Evolutionary conservation across 2,888 invertebrate genomes (phyloP).

Genomic region (Tetragnatha montana): DNA sequence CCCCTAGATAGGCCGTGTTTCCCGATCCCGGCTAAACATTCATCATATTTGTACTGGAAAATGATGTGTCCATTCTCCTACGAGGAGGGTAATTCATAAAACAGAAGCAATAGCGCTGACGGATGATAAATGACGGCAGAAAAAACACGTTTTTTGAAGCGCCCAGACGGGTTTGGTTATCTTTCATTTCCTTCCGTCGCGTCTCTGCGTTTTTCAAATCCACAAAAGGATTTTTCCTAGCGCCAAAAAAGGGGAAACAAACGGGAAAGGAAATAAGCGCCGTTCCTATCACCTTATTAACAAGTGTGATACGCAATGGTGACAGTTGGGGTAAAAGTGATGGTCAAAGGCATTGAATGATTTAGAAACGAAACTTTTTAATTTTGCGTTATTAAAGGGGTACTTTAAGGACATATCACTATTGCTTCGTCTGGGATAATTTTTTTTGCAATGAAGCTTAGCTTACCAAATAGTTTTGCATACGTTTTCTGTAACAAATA

Average conservation of each 20-base stretch:
- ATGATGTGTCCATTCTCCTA: slow-evolving; percentile 67
- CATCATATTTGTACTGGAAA: slow-evolving; percentile 69
- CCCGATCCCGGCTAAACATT: slow-evolving; percentile 64
- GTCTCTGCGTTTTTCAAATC: slow-evolving; percentile 49
- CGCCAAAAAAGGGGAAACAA: slow-evolving; percentile 18
- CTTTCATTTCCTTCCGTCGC: slow-evolving; percentile 26
- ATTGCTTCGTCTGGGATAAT: neutral
- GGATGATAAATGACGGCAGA: slow-evolving; percentile 63
- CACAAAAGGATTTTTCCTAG: slow-evolving; percentile 34
- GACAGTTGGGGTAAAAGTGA: slow-evolving; percentile 32
- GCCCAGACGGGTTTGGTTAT: neutral
- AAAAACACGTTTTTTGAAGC: slow-evolving; percentile 17
- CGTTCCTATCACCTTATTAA: slow-evolving; percentile 62
- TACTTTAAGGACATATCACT: no score
- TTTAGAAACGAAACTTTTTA: no score
- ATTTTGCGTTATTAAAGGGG: no score
- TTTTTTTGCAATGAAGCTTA: neutral
- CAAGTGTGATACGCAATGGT: slow-evolving; percentile 52
- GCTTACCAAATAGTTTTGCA: no score
- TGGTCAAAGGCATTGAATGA: neutral
- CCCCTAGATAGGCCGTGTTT: slow-evolving; percentile 32
- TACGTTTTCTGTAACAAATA: no score
- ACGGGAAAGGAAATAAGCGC: slow-evolving; percentile 18
- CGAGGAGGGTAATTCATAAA: slow-evolving; percentile 63
- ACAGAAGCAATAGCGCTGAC: slow-evolving; percentile 63